These are phyloP conservation scores for Cabera pusaria DNA, from an alignment of 2,888 invertebrate species.

Conservation along the genomic window DNA sequence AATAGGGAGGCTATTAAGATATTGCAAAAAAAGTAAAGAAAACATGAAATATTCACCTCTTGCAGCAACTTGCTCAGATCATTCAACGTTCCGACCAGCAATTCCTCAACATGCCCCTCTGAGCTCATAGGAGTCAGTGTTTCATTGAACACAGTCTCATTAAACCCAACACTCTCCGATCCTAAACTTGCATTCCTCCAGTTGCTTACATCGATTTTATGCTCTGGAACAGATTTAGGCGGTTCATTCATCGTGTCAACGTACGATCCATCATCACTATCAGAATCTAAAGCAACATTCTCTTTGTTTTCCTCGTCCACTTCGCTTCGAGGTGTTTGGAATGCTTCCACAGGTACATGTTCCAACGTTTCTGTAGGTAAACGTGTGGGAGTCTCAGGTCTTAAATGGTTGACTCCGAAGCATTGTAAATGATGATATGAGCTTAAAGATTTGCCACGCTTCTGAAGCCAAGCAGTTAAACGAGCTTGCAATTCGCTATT, in stretches of 20 bases:
- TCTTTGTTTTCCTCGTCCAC: conserved; percentile 79
- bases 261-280: conserved; percentile 67
- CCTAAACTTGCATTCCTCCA: conserved; percentile 60
- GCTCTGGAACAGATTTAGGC: conserved; percentile 9
- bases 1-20: too few relatives aligned
- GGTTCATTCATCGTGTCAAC: conserved; percentile 56
- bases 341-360: conserved; percentile 6
- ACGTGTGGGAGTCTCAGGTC: conserved; percentile 14
- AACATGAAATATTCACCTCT: too few relatives aligned
- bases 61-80: conserved; percentile 77
- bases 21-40: too few relatives aligned
- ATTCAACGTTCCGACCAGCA: conserved; percentile 73
- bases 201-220: conserved; percentile 38
- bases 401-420: conserved; percentile 67
- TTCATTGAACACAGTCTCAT: conserved; percentile 46
- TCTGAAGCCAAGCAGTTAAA: conserved; percentile 78
- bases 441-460: conserved; percentile 72
- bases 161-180: conserved; percentile 55
- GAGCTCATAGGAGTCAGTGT: conserved; percentile 47
- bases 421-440: conserved; percentile 81
- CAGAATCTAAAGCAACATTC: conserved; percentile 68
- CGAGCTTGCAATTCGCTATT: conserved; percentile 65
- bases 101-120: conserved; percentile 46
- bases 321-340: conserved; percentile 29
- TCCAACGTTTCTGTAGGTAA: neutral